phyloP scores from a whole-genome alignment of 1,140 invertebrate genomes.

The Camponotus vicinus region DNA sequence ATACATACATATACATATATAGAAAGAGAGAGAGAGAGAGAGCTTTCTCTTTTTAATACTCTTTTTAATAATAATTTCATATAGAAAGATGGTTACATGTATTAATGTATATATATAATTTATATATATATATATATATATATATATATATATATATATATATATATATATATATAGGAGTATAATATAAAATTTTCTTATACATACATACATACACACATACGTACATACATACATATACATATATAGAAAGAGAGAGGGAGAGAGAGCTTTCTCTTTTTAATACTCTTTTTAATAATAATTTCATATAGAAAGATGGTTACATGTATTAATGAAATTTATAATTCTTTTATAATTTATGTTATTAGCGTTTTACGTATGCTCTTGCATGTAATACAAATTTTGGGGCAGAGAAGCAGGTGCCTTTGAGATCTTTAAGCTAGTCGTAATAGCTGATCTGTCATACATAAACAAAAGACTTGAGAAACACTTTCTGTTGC shows the following conservation, averaged over 20 bases:
- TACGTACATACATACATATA: background rate
- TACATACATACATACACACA: no score
- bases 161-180: background rate
- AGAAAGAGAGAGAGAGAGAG: background rate
- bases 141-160: background rate
- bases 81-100: slow-evolving; percentile 7
- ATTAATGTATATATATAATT: no score
- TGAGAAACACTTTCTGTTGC: slow-evolving; percentile 63
- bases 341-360: background rate
- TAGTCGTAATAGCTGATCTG: slow-evolving; percentile 74
- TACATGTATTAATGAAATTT: slow-evolving; percentile 5
- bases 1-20: background rate
- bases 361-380: background rate
- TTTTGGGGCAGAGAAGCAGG: slow-evolving; percentile 58
- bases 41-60: background rate
- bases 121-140: background rate
- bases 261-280: background rate
- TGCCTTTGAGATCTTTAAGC: slow-evolving; percentile 73
- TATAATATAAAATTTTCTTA: no score
- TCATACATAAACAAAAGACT: slow-evolving; percentile 52
- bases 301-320: slow-evolving; percentile 27
- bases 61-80: slow-evolving; percentile 27
- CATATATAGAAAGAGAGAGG: background rate
- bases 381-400: background rate
- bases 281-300: slow-evolving; percentile 7